A percentile compares a stretch with the other conserved stretches of the same genome.
These are phyloP conservation scores for Python bivittatus DNA, from an alignment of 2,113 vertebrate species.

Conservation along the genomic window DNA sequence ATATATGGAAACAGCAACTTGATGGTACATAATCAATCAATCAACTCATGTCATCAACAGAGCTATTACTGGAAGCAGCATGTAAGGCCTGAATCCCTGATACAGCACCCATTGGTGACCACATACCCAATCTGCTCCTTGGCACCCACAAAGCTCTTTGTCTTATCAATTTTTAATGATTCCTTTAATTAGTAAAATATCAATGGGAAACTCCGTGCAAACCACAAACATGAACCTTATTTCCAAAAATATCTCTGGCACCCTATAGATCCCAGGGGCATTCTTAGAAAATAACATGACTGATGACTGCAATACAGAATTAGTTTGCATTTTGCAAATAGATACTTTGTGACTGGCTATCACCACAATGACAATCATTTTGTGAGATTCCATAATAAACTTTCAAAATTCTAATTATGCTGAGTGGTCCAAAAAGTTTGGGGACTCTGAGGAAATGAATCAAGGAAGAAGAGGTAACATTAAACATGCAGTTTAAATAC, in stretches of 20 bases:
- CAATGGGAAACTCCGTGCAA: not conserved
- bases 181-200: not conserved
- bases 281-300: not conserved
- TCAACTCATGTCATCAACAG: constrained; percentile 17
- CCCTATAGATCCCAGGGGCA: not conserved
- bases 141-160: not conserved
- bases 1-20: not conserved
- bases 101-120: not conserved
- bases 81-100: too few species aligned
- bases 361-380: not conserved
- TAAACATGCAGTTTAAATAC: constrained; percentile 5
- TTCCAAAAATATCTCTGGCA: not conserved
- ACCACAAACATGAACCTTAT: not conserved
- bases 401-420: not conserved
- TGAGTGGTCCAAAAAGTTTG: not conserved
- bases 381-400: not conserved
- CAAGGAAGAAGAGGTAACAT: not conserved
- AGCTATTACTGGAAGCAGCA: not conserved
- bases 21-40: not conserved
- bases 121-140: not conserved
- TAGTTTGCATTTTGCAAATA: not conserved
- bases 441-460: not conserved
- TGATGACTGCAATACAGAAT: not conserved
- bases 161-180: not conserved
- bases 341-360: not conserved